Conservation (phyloP, 2,888 invertebrate genomes). For the Liposcelis brunnea region DNA sequence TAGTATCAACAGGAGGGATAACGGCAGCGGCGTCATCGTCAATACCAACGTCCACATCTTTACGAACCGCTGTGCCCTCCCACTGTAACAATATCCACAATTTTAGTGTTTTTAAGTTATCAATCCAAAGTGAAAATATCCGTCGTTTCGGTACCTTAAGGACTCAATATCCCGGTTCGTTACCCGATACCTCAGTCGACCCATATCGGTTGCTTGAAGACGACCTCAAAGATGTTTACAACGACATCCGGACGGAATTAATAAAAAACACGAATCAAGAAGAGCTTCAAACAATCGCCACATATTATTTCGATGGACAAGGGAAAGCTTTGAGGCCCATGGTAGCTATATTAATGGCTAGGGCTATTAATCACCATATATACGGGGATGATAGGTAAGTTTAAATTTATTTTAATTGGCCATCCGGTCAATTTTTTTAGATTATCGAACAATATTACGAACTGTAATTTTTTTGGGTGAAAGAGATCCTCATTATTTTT, state of each 20-base stretch:
- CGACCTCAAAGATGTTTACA: slow-evolving; percentile 71
- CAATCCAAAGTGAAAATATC: not conserved
- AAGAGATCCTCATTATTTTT: slow-evolving; percentile 5
- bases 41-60: no score
- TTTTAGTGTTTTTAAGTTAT: no score
- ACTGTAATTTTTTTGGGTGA: slow-evolving; percentile 2
- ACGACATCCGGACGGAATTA: slow-evolving; percentile 68
- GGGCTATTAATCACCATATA: slow-evolving; percentile 80
- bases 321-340: slow-evolving; percentile 94
- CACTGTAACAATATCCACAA: not conserved
- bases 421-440: slow-evolving; percentile 7
- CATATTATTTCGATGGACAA: slow-evolving; percentile 96
- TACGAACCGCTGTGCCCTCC: not conserved
- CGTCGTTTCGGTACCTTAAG: slow-evolving; percentile 2
- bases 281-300: slow-evolving; percentile 78
- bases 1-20: no score
- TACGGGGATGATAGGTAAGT: slow-evolving; percentile 67
- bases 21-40: no score
- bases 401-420: slow-evolving; percentile 8
- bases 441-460: slow-evolving; percentile 1
- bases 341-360: slow-evolving; percentile 85
- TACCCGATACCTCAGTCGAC: slow-evolving; percentile 35
- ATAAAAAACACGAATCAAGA: slow-evolving; percentile 61
- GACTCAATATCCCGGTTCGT: slow-evolving; percentile 5
- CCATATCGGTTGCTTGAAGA: slow-evolving; percentile 74